phyloP scores from a whole-genome alignment of 2,797 vertebrate species.

The Malacoraja senta region DNA sequence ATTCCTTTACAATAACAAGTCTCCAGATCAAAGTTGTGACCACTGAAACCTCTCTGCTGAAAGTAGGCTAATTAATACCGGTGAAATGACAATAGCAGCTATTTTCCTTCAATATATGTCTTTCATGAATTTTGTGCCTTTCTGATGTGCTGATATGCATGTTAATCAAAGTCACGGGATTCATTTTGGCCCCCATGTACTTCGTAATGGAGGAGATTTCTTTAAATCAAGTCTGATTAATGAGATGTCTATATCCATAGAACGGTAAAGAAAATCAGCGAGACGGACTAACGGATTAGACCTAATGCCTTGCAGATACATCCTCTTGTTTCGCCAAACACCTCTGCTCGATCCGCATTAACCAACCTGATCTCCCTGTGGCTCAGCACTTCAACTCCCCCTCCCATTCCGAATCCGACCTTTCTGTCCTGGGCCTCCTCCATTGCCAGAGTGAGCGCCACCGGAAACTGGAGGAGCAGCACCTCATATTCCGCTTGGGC shows the following conservation, averaged over 20 bases:
- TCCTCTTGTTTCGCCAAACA: not conserved
- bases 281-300: too few relatives aligned
- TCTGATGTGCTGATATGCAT: slow-evolving; percentile 78
- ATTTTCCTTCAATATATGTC: slow-evolving; percentile 80
- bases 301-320: not conserved
- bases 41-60: not conserved
- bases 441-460: too few relatives aligned
- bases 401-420: too few relatives aligned
- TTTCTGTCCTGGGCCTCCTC: too few relatives aligned
- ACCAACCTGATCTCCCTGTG: too few relatives aligned
- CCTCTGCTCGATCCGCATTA: too few relatives aligned
- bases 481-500: too few relatives aligned
- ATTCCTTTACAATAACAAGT: not conserved
- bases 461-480: too few relatives aligned
- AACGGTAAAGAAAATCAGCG: not conserved
- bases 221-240: slow-evolving; percentile 35
- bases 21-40: not conserved
- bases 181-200: slow-evolving; percentile 18
- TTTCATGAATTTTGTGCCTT: slow-evolving; percentile 69
- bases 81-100: slow-evolving; percentile 91
- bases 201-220: slow-evolving; percentile 17
- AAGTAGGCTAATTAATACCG: slow-evolving; percentile 89
- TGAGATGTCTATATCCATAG: slow-evolving; percentile 25
- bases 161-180: slow-evolving; percentile 69
- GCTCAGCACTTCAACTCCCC: too few relatives aligned